phyloP scores from a whole-genome alignment of 2,888 invertebrate genomes.

The Sicus ferrugineus region DNA sequence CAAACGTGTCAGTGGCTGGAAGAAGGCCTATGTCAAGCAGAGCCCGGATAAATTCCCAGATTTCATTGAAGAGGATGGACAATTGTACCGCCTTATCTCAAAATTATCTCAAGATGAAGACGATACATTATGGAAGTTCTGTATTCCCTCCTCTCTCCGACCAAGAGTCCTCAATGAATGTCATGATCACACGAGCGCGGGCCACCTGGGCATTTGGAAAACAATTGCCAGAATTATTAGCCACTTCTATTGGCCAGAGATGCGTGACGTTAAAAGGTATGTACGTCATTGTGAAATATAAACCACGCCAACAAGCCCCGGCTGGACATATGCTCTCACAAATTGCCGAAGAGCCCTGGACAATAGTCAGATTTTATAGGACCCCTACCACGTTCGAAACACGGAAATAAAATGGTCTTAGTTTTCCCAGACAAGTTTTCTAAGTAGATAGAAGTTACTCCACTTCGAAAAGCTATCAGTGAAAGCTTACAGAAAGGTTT shows the following conservation, averaged over 20 bases:
- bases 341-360: neutral
- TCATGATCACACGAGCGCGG: slow-evolving; percentile 20
- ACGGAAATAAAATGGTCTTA: slow-evolving; percentile 23
- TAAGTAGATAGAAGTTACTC: slow-evolving; percentile 19
- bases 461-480: neutral
- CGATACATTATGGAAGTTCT: no score
- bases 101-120: no score
- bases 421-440: slow-evolving; percentile 27
- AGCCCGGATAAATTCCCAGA: no score
- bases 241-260: slow-evolving; percentile 22
- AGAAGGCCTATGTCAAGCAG: no score
- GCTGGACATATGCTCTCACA: slow-evolving; percentile 25
- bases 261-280: slow-evolving; percentile 11
- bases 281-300: slow-evolving; percentile 8
- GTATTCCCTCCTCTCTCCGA: neutral
- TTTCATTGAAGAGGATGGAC: no score
- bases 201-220: slow-evolving; percentile 24
- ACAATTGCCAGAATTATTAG: slow-evolving; percentile 1
- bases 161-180: neutral
- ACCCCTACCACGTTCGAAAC: slow-evolving; percentile 22
- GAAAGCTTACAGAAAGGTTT: neutral
- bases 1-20: no score
- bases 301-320: slow-evolving; percentile 15
- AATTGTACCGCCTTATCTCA: no score
- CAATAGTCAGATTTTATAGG: slow-evolving; percentile 30